Conservation (phyloP, 2,797 vertebrate species). For the Numenius phaeopus region DNA sequence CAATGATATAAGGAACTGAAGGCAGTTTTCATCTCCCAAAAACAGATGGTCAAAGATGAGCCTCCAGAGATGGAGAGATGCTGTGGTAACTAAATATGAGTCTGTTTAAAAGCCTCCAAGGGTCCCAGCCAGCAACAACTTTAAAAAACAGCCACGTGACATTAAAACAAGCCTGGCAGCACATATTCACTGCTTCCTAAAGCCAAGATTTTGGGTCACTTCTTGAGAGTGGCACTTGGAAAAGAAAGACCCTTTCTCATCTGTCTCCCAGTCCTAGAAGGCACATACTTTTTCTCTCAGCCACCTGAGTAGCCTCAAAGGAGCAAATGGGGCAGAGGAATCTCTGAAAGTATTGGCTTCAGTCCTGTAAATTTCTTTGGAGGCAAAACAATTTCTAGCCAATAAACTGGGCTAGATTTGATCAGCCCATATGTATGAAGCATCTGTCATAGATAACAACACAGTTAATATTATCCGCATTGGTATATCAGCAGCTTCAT, state of each 20-base stretch:
- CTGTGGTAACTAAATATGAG: not conserved
- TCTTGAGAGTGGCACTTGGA: not conserved
- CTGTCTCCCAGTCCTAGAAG: not conserved
- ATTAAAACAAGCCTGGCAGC: not conserved
- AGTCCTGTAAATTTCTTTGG: not conserved
- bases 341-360: not conserved
- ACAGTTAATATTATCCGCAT: not conserved
- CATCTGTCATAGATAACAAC: not conserved
- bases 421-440: not conserved
- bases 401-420: not conserved
- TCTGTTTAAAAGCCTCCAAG: not conserved
- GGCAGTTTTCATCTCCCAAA: not conserved
- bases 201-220: not conserved
- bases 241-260: not conserved
- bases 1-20: not conserved
- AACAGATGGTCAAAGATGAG: not conserved
- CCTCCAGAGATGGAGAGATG: not conserved
- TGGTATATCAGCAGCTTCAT: not conserved
- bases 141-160: not conserved
- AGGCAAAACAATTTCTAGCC: not conserved
- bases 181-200: not conserved
- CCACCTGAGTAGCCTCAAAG: not conserved
- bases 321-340: not conserved
- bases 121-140: not conserved
- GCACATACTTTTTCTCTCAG: not conserved